Evolutionary conservation across 1,140 invertebrate species (phyloP), one percentile per base, ranked within the genome.

Genomic region (Trypoxylus dichotomus): DNA sequence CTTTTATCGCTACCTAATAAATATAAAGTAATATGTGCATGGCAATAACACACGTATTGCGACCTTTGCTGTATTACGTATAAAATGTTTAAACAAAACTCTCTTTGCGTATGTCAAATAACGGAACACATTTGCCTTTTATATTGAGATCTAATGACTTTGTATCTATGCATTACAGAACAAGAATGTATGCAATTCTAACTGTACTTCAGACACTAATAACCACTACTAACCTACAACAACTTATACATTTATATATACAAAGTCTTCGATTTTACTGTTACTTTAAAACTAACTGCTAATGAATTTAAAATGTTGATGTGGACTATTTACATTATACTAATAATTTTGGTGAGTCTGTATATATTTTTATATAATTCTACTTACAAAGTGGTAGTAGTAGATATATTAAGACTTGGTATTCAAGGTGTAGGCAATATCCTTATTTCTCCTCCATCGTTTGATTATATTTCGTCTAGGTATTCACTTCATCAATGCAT

Each of bases 141-240:
- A 68, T 68, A 68, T 68, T 68, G 60, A 68, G 60, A 68, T 68
- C 24, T 68, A 68, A 68, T 68, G 60, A 68, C 60, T 68, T 68
- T 68, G 60, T 68, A 68, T 29, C 21, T 68, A 68, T 68, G 60
- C 60, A 68, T 68, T 68, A 68, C 60, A 27, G n/a, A 27, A 24
- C 8, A 68, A 6, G 60, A 68, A 68, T 68, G 60, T 29, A 68
- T 68, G 60, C 25, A 68, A 68, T 68, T 68, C 60, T 68, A 68
- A 68, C 60, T 68, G 60, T 68, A 68, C 24, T 21, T 68, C 60
- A 68, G 25, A 19, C 24, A 68, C 60, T 68, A 68, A 68, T 68
- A 68, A 68, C 60, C 60, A 68, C 60, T 68, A 68, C 60, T 68
- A 68, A 68, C 60, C 60, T 68, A 68, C 24, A 68, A 21, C 60